A percentile compares a stretch with the other conserved stretches of the same genome.
These are phyloP conservation scores for Cyrtodaria siliqua DNA, from an alignment of 2,888 invertebrate genomes.

Conservation along the genomic window DNA sequence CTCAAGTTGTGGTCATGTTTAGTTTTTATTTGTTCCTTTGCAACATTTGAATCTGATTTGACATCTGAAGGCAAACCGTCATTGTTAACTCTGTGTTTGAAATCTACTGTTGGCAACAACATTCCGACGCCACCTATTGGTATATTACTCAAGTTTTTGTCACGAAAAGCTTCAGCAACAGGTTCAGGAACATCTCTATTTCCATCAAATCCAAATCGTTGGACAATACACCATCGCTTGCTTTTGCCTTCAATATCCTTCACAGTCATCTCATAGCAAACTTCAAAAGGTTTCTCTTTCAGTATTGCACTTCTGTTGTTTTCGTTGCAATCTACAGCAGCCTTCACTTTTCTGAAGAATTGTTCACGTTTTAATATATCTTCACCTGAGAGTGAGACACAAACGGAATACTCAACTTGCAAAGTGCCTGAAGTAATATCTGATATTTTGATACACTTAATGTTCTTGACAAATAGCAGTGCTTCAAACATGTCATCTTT, in stretches of 20 bases:
- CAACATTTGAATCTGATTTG: no score
- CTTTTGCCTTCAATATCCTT: conserved; percentile 12
- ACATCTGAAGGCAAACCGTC: no score
- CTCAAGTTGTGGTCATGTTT: neutral
- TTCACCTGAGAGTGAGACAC: conserved; percentile 18
- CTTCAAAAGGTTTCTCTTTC: conserved; percentile 15
- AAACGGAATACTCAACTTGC: conserved; percentile 47
- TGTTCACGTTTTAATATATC: conserved; percentile 11
- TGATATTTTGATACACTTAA: conserved; percentile 28
- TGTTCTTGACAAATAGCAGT: conserved; percentile 51
- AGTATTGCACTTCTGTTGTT: conserved; percentile 4
- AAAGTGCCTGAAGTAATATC: conserved; percentile 39
- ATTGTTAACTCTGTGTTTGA: neutral
- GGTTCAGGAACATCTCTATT: neutral
- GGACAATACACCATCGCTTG: conserved; percentile 72
- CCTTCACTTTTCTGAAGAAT: conserved; percentile 24
- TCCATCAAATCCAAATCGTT: conserved; percentile 70
- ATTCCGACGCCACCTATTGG: neutral
- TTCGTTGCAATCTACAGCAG: conserved; percentile 7
- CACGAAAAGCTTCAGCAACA: neutral
- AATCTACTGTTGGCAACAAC: neutral
- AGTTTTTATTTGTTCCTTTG: no score
- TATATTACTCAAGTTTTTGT: neutral
- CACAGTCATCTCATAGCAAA: conserved; percentile 27
- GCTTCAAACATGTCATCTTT: conserved; percentile 35